Conservation (phyloP, 2,888 invertebrate species). For the Troides aeacus region DNA sequence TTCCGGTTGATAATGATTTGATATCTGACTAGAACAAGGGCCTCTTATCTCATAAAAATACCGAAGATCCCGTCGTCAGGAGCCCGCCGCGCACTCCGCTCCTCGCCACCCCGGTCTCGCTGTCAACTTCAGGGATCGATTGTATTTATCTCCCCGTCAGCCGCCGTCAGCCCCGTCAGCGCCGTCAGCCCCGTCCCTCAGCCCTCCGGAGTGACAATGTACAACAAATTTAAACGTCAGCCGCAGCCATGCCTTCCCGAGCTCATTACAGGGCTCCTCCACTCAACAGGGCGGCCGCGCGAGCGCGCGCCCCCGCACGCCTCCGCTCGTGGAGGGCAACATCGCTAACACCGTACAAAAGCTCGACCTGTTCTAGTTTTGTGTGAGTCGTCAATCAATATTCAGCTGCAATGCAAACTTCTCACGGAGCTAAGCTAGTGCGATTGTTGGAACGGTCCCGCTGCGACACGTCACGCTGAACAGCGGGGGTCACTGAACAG, state of each 20-base stretch:
- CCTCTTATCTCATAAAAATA: not conserved
- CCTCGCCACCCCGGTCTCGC: not conserved
- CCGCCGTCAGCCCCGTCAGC: not conserved
- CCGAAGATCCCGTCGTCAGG: not conserved
- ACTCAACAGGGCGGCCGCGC: no score
- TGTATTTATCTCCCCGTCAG: not conserved
- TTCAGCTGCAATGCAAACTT: no score
- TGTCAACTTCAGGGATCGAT: constrained; percentile 2
- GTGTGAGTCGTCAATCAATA: no score
- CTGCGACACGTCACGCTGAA: no score
- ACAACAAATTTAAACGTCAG: constrained; percentile 1
- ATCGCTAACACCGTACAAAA: no score
- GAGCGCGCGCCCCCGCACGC: no score
- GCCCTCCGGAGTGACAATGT: not conserved
- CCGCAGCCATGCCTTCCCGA: not conserved
- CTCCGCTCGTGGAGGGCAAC: no score
- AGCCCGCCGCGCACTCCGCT: no score
- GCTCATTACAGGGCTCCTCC: not conserved
- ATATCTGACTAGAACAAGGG: not conserved
- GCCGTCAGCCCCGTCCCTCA: not conserved
- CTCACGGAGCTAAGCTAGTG: no score
- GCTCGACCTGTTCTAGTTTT: no score
- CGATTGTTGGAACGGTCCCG: no score
- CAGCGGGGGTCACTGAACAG: no score
- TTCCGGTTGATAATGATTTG: not conserved